These are phyloP conservation scores for Drosophila trapezifrons DNA, from an alignment of 1,140 invertebrate genomes.

Conservation along the genomic window DNA sequence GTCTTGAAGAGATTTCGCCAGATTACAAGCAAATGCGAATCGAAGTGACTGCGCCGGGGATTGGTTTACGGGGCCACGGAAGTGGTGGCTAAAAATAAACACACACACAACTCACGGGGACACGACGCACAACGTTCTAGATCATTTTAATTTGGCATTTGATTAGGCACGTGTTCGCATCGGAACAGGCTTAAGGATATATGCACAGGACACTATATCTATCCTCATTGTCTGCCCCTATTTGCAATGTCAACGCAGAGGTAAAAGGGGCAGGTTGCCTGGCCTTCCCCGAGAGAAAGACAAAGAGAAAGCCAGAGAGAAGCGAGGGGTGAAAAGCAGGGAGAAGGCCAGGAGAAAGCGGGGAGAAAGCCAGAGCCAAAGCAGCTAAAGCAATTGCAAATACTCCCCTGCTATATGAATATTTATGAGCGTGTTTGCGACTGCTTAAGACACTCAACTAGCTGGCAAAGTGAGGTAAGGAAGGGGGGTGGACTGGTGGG, in stretches of 20 bases:
- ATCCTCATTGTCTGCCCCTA: slow-evolving; percentile 50
- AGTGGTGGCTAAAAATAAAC: slow-evolving; percentile 60
- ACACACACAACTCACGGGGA: slow-evolving; percentile 3
- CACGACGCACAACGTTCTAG: slow-evolving; percentile 30
- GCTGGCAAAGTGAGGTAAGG: not conserved
- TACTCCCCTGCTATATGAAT: slow-evolving; percentile 70
- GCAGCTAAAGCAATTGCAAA: slow-evolving; percentile 71
- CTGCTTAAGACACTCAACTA: slow-evolving; percentile 73
- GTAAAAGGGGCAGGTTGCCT: slow-evolving; percentile 9
- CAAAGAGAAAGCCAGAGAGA: slow-evolving; percentile 16
- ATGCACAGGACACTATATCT: slow-evolving; percentile 24
- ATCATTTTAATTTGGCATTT: slow-evolving; percentile 78
- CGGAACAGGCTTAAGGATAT: slow-evolving; percentile 34
- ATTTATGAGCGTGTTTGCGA: slow-evolving; percentile 72
- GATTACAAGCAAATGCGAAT: slow-evolving; percentile 67
- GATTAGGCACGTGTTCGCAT: slow-evolving; percentile 69
- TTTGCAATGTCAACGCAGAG: slow-evolving; percentile 68
- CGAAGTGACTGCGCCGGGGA: slow-evolving; percentile 54
- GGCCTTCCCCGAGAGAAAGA: slow-evolving; percentile 1
- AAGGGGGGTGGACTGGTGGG: not conserved
- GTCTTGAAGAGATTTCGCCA: slow-evolving; percentile 69
- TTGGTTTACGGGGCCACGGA: slow-evolving; percentile 30
- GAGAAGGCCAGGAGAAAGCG: not conserved
- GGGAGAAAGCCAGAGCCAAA: slow-evolving; percentile 14
- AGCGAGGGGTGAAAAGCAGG: not conserved